Percentiles rank a stretch among this genome's conserved stretches.
phyloP scores from a whole-genome alignment of 2,797 vertebrate species.

The Enteromius viviparus region DNA sequence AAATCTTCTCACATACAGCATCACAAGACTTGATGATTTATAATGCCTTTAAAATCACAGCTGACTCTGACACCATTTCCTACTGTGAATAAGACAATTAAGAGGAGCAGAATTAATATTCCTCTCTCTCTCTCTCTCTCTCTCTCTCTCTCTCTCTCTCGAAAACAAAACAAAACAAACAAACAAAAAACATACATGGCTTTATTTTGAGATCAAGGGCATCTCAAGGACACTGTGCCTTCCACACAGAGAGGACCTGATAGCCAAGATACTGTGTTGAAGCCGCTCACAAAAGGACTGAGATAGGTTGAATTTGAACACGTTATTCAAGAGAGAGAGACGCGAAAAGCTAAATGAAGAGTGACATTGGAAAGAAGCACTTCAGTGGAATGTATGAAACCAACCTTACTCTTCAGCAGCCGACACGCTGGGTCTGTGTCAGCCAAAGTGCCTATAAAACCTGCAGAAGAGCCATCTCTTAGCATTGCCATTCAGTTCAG shows the following conservation, averaged over 20 bases:
- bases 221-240: background rate
- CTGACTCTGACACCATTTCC: constrained; percentile 28
- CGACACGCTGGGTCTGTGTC: background rate
- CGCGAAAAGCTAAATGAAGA: background rate
- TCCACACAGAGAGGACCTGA: background rate
- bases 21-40: constrained; percentile 31
- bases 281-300: background rate
- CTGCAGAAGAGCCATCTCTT: background rate
- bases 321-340: background rate
- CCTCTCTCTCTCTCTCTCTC: background rate
- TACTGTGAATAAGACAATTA: constrained; percentile 38
- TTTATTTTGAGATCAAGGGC: constrained; percentile 1
- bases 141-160: background rate
- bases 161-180: no score
- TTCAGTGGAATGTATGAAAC: background rate
- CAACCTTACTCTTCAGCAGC: constrained; percentile 1
- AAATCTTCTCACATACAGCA: constrained; percentile 22
- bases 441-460: background rate
- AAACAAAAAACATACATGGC: background rate
- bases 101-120: constrained; percentile 16
- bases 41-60: constrained; percentile 38
- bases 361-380: constrained; percentile 1
- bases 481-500: background rate
- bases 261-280: background rate
- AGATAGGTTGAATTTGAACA: background rate